phyloP scores from a whole-genome alignment of 1,140 invertebrate genomes.

The Gryon sp. region DNA sequence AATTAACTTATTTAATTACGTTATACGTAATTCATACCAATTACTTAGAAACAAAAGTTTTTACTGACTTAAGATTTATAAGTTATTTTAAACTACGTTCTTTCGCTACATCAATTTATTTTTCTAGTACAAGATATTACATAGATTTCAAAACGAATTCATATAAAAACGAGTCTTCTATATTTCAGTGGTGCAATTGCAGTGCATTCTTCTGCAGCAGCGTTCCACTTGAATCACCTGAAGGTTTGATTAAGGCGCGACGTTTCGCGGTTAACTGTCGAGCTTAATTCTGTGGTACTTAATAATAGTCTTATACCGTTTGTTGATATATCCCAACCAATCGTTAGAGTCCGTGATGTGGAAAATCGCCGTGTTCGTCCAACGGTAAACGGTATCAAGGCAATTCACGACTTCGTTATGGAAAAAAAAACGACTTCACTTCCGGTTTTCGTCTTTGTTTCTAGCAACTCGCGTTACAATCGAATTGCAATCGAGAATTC shows the following conservation, averaged over 20 bases:
- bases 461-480: not conserved
- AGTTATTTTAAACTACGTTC: no score
- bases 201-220: no score
- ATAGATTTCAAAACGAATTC: no score
- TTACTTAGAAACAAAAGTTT: no score
- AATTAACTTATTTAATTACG: no score
- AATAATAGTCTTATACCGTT: slow-evolving; percentile 42
- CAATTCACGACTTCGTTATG: slow-evolving; percentile 27
- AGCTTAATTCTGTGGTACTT: slow-evolving; percentile 20
- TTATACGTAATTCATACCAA: no score
- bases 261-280: slow-evolving; percentile 25
- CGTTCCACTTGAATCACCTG: no score
- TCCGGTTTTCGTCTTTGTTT: slow-evolving; percentile 29
- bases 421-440: slow-evolving; percentile 29
- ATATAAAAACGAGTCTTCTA: no score
- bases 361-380: slow-evolving; percentile 58
- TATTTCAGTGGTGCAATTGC: no score
- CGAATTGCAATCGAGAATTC: slow-evolving; percentile 4
- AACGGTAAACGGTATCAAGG: slow-evolving; percentile 63
- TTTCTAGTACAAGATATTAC: no score
- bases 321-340: slow-evolving; percentile 28
- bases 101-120: no score
- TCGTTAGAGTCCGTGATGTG: slow-evolving; percentile 54
- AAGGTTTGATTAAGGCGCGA: slow-evolving; percentile 1
- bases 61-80: no score